These are phyloP conservation scores for Parauchenoglanis ngamensis DNA, from an alignment of 2,797 vertebrate genomes.

Conservation along the genomic window DNA sequence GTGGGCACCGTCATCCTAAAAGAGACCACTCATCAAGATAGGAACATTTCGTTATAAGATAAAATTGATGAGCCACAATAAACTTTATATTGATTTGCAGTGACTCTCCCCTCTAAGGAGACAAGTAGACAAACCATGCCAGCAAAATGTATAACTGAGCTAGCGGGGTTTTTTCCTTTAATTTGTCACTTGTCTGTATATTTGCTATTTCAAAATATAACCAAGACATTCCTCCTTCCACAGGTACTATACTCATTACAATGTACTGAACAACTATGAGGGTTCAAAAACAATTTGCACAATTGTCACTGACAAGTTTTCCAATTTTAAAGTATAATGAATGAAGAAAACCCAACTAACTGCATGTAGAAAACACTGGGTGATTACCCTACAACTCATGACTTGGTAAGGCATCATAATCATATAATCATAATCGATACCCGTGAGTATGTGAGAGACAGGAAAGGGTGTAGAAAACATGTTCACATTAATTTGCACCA, in stretches of 20 bases:
- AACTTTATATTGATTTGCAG: background rate
- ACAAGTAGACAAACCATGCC: background rate
- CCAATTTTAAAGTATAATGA: background rate
- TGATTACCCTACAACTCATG: background rate
- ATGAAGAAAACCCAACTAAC: background rate
- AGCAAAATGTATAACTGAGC: background rate
- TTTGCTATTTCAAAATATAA: background rate
- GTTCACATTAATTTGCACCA: background rate
- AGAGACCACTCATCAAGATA: background rate
- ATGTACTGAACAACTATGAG: background rate
- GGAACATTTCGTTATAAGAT: background rate
- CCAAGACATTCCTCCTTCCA: background rate
- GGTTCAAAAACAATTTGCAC: background rate
- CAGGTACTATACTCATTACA: background rate
- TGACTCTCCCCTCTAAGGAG: background rate
- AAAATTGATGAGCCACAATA: background rate
- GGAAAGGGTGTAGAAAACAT: background rate
- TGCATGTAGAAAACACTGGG: background rate
- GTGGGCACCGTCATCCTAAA: background rate
- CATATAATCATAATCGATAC: background rate
- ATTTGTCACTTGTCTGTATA: conserved; percentile 19
- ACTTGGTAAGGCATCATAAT: background rate
- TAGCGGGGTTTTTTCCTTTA: conserved; percentile 3
- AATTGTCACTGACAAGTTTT: background rate
- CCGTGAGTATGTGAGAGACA: background rate